phyloP scores from a whole-genome alignment of 2,888 invertebrate species.

The Andrena marginata region DNA sequence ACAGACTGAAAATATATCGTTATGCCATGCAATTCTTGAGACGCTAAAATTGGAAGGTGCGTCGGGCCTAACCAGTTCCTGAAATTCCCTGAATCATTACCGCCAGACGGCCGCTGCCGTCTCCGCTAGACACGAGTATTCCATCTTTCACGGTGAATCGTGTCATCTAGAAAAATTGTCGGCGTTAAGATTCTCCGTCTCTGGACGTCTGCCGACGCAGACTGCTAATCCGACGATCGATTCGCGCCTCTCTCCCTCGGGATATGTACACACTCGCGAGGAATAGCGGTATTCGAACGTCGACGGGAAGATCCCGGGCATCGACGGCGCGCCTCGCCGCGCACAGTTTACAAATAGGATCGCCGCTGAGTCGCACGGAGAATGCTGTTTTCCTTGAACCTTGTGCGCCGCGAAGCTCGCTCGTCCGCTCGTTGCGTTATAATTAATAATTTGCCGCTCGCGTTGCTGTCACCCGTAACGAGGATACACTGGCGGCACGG shows the following conservation, averaged over 20 bases:
- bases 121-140: background rate
- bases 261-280: too few relatives aligned
- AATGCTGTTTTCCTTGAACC: conserved; percentile 82
- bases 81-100: conserved; percentile 8
- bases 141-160: background rate
- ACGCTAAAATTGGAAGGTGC: conserved; percentile 53
- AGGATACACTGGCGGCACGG: background rate
- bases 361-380: conserved; percentile 39
- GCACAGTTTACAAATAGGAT: conserved; percentile 57
- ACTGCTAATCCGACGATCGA: too few relatives aligned
- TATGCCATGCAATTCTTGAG: conserved; percentile 55
- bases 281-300: background rate
- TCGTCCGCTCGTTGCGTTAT: conserved; percentile 59
- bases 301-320: background rate
- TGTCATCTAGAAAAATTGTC: too few relatives aligned
- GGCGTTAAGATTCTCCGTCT: too few relatives aligned
- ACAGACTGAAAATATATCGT: conserved; percentile 59
- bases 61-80: conserved; percentile 7
- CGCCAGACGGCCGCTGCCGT: background rate
- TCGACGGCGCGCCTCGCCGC: background rate
- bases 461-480: conserved; percentile 16
- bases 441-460: conserved; percentile 75
- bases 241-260: too few relatives aligned
- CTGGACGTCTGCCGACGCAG: too few relatives aligned
- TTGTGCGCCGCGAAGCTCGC: conserved; percentile 69